phyloP scores from a whole-genome alignment of 1,140 invertebrate species.

The Eurosta solidaginis region DNA sequence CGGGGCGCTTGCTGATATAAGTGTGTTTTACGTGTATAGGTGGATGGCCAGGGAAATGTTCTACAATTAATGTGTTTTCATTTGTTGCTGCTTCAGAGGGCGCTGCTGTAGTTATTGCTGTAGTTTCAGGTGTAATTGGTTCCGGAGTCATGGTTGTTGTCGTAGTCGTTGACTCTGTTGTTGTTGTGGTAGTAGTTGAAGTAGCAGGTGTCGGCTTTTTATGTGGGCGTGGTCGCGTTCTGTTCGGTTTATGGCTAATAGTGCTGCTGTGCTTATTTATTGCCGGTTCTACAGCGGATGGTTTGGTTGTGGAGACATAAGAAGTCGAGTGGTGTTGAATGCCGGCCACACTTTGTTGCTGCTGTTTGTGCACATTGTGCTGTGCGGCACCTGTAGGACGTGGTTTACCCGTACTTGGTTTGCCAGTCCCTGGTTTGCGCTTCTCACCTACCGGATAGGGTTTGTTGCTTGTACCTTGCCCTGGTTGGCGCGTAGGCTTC shows the following conservation, averaged over 20 bases:
- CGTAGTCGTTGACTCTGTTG: constrained; percentile 48
- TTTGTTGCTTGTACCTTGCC: constrained; percentile 37
- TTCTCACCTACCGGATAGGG: constrained; percentile 37
- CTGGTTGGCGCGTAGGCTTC: constrained; percentile 48
- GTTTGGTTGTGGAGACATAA: neutral
- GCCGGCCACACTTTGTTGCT: neutral
- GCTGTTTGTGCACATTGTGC: constrained; percentile 7
- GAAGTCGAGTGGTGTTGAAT: neutral
- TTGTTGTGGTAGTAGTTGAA: constrained; percentile 41
- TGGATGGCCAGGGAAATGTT: constrained; percentile 36
- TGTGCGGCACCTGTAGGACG: neutral
- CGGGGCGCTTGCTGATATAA: constrained; percentile 38
- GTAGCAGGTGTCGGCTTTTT: constrained; percentile 40
- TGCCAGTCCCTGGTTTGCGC: constrained; percentile 46
- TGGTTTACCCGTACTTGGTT: constrained; percentile 37
- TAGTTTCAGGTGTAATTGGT: constrained; percentile 31
- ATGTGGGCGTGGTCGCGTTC: constrained; percentile 30
- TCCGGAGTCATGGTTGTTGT: constrained; percentile 44
- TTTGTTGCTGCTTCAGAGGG: constrained; percentile 39
- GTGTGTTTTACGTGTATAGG: constrained; percentile 32
- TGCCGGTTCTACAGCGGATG: constrained; percentile 36
- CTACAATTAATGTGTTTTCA: constrained; percentile 38
- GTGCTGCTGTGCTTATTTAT: constrained; percentile 40
- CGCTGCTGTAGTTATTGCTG: constrained; percentile 50
- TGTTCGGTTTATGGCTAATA: constrained; percentile 41